Conservation (phyloP, 2,797 vertebrate species). For the Ispidina lecontei region DNA sequence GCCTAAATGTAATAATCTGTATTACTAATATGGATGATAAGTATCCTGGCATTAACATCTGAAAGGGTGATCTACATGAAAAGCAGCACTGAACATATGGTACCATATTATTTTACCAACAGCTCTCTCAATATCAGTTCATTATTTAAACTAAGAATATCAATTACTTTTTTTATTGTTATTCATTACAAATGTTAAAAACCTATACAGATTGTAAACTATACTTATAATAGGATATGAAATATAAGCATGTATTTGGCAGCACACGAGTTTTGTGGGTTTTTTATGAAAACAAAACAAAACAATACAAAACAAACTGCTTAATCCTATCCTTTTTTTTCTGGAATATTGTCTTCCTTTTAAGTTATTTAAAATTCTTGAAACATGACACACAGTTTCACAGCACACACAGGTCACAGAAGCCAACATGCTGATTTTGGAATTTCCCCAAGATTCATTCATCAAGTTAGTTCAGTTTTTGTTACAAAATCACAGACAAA, state of each 20-base stretch:
- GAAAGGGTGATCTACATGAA: background rate
- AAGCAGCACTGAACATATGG: background rate
- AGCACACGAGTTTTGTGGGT: background rate
- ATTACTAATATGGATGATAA: background rate
- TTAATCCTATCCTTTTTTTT: background rate
- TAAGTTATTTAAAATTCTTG: background rate
- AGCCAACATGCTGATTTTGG: background rate
- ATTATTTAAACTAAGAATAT: background rate
- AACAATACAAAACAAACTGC: background rate
- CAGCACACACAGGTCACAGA: background rate
- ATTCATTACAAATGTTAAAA: background rate
- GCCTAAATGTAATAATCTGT: background rate
- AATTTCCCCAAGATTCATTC: background rate
- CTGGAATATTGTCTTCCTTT: background rate
- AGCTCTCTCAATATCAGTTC: background rate
- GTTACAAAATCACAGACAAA: background rate
- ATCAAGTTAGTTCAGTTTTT: background rate
- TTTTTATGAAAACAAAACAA: too few relatives aligned
- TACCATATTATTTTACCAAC: background rate
- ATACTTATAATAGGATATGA: background rate
- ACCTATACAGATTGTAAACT: background rate
- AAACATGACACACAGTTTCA: background rate
- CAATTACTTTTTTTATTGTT: background rate
- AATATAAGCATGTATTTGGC: background rate
- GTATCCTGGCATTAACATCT: background rate